Percentiles rank a stretch among this genome's conserved stretches.
phyloP scores from a whole-genome alignment of 2,888 invertebrate species.

The Pegoplata infirma region DNA sequence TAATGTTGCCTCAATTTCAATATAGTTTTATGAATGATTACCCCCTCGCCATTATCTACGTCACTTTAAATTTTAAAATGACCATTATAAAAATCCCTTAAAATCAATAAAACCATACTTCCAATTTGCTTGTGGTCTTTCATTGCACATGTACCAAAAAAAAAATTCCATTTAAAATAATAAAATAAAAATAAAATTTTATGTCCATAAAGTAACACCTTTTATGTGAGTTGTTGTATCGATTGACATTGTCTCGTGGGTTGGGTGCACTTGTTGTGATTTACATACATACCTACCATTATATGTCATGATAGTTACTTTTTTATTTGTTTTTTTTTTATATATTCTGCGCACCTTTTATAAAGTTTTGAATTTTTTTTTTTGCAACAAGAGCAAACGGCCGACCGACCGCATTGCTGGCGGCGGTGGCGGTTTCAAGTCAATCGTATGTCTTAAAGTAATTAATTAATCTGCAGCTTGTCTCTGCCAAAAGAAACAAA shows the following conservation, averaged over 20 bases:
- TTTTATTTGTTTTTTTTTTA: conserved; percentile 16
- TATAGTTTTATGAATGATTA: too few relatives aligned
- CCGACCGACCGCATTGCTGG: conserved; percentile 12
- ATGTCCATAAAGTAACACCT: conserved; percentile 35
- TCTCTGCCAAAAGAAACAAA: neutral
- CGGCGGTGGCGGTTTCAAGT: conserved; percentile 54
- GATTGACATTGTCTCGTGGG: conserved; percentile 44
- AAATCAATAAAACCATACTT: neutral
- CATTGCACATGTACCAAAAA: neutral
- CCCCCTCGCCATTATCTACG: too few relatives aligned
- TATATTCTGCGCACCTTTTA: conserved; percentile 34
- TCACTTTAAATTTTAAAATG: neutral
- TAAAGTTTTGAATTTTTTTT: neutral
- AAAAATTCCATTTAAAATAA: neutral
- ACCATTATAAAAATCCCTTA: neutral
- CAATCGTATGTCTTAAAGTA: conserved; percentile 43
- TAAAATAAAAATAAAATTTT: neutral
- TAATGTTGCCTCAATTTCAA: too few relatives aligned
- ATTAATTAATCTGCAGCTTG: conserved; percentile 55
- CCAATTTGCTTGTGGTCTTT: neutral
- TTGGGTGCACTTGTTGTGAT: conserved; percentile 43
- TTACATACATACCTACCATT: too few relatives aligned
- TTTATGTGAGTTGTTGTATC: conserved; percentile 7
- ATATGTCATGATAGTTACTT: conserved; percentile 15
- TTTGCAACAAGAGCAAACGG: conserved; percentile 35